These are phyloP conservation scores for Micrasema longulum DNA, from an alignment of 1,140 invertebrate genomes.

Conservation along the genomic window DNA sequence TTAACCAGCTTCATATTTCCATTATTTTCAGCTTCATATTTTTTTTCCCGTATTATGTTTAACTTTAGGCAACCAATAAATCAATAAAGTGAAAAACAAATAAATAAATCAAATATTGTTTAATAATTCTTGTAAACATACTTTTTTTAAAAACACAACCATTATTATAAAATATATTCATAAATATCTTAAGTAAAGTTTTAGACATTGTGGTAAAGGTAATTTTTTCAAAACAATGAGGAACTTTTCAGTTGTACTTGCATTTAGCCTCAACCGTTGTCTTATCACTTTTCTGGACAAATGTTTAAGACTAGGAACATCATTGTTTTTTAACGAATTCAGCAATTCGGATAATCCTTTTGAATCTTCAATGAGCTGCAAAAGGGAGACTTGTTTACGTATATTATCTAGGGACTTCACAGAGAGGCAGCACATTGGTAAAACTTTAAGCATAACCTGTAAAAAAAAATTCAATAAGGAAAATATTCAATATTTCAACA, in stretches of 20 bases:
- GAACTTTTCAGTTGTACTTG: slow-evolving; percentile 42
- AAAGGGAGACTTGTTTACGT: slow-evolving; percentile 24
- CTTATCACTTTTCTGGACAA: slow-evolving; percentile 45
- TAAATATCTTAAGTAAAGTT: slow-evolving; percentile 48
- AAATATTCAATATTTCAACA: too few species aligned
- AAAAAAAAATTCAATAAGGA: slow-evolving; percentile 40
- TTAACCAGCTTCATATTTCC: too few species aligned
- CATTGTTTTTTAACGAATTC: neutral
- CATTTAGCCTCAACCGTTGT: slow-evolving; percentile 30
- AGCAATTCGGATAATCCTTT: slow-evolving; percentile 38
- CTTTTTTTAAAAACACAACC: neutral
- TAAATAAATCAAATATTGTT: too few species aligned
- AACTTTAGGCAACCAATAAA: too few species aligned
- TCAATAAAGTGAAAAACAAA: too few species aligned
- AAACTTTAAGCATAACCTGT: slow-evolving; percentile 46
- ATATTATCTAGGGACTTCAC: slow-evolving; percentile 25
- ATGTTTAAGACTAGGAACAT: slow-evolving; percentile 45
- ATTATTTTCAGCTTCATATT: too few species aligned
- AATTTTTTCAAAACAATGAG: slow-evolving; percentile 39
- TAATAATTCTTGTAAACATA: too few species aligned
- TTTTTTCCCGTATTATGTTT: too few species aligned
- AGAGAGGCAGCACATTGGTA: slow-evolving; percentile 45
- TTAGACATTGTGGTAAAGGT: slow-evolving; percentile 43
- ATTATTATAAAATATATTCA: slow-evolving; percentile 15
- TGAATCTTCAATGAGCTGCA: slow-evolving; percentile 11